These are phyloP conservation scores for Drosophila multiciliata DNA, from an alignment of 2,888 invertebrate species.

Conservation along the genomic window DNA sequence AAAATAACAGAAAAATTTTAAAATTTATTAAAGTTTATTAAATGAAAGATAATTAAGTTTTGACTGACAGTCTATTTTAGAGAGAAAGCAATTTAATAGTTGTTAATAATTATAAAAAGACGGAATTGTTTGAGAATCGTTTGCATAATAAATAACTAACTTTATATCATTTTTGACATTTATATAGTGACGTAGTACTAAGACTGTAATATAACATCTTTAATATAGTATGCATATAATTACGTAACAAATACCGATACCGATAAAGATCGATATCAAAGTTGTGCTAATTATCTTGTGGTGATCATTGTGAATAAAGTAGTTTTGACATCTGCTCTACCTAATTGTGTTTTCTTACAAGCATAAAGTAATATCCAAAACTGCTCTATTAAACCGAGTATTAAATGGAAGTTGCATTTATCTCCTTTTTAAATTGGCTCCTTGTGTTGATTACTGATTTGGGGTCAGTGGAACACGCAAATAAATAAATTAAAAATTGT, in stretches of 20 bases:
- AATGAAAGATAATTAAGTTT: too few species aligned
- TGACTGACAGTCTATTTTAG: too few species aligned
- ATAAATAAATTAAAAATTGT: constrained; percentile 3
- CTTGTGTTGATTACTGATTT: neutral
- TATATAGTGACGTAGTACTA: neutral
- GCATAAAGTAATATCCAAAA: neutral
- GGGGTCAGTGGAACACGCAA: neutral
- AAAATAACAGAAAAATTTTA: too few species aligned
- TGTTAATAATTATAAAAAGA: too few species aligned
- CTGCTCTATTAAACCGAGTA: neutral
- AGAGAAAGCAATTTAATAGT: too few species aligned
- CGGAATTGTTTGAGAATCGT: too few species aligned
- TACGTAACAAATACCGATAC: neutral
- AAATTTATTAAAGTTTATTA: too few species aligned
- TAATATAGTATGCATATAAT: neutral
- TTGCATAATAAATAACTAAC: neutral
- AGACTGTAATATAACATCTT: neutral
- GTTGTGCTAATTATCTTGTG: neutral
- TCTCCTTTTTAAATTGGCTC: neutral
- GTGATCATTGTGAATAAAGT: neutral
- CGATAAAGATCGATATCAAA: neutral
- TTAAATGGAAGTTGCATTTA: neutral
- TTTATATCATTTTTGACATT: neutral
- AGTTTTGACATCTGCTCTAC: neutral
- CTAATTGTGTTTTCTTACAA: neutral